Base-by-base conservation (phyloP, 2,888 invertebrate genomes). In the Liodrosophila aerea region DNA sequence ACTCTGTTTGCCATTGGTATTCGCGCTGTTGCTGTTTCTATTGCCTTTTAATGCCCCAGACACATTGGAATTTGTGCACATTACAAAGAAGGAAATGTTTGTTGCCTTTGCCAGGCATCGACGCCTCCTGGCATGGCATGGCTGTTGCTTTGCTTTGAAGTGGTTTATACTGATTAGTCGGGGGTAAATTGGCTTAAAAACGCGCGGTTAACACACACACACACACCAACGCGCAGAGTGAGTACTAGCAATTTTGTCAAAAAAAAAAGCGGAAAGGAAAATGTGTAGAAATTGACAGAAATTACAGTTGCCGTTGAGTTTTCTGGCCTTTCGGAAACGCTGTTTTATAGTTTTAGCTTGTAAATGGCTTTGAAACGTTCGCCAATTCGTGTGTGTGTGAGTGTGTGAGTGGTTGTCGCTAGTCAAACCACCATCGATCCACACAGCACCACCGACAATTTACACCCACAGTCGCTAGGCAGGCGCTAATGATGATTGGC, bases 91-190 rank as follows among this genome's bases (percentile, higher is more conserved):
- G 70, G 18, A 81, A 81, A 65, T 77, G 71, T 71, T 64, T 57
- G 51, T 37, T 54, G 31, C 31, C 18, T 22, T 16, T 27, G 9
- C 39, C n/a, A 22, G n/a, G n/a, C 15, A 9, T 2, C 0, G n/a
- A 18, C 44, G 47, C 46, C 37, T 36, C 44, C 37, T 40, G 44
- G 22, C 18, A 37, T 16, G 47, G 54, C 33, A 43, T 56, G 44
- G 76, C 62, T 49, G 34, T 44, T 67, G 73, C 85, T 80, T 44
- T 67, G 73, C 85, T 80, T 78, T 80, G 83, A 78, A 81, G 85
- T 84, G 85, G 78, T 85, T 78, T 78, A 69, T 75, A 69, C 76
- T 83, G 85, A 83, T 85, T 83, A 82, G 78, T 72, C 84, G 67
- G 66, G 51, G 66, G 51, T 58, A 64, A 85, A 83, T 83, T 75